Evolutionary conservation across 2,888 invertebrate genomes (phyloP), one percentile per base, ranked within the genome.

Genomic region (Noctua comes): DNA sequence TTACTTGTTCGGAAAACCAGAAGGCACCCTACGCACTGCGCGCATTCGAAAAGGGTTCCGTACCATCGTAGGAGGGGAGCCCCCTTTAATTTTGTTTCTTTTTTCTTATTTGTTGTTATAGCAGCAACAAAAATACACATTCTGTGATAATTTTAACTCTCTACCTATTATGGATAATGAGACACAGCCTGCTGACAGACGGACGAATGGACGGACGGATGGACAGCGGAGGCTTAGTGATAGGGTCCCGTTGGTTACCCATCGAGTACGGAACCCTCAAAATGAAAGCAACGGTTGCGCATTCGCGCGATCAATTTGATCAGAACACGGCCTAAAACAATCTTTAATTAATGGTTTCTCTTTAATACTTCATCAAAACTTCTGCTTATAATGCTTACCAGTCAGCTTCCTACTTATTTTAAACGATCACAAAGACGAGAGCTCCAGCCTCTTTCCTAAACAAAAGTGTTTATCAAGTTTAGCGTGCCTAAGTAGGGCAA

Each of bases 401-500:
- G 18, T 11, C 11, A 21, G 16, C 21, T 24, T 66, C 16, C 16
- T 31, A 21, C 1, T 57, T 68, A 10, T 76, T 31, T 31, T 48
- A 43, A n/a, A 54, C 11, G 21, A 54, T 54, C 7, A 24, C n/a
- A 13, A 73, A 76, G 54, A 40, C 24, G 51, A n/a, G 40, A 40
- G 31, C 31, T 46, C 8, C 21, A n/a, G 31, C 40, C 59, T 24
- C n/a, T 57, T 85, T 75, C 48, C 51, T 57, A 68, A 70, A 68
- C 36, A 36, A 31, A 62, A 68, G 21, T 57, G 31, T 54, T 80
- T 46, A 59, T 11, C 51, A 54, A 77, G 74, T 72, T 74, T 40
- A 75, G 65, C n/a, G 46, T 66, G 51, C 40, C n/a, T 71, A 62
- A 86, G 31, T 69, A 70, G 31, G 66, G 4, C 16, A 85, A 69